Evolutionary conservation across 30 jellyfish, hydroid and myxozoan genomes (phyloP).

Genomic region (Pelagia noctiluca): DNA sequence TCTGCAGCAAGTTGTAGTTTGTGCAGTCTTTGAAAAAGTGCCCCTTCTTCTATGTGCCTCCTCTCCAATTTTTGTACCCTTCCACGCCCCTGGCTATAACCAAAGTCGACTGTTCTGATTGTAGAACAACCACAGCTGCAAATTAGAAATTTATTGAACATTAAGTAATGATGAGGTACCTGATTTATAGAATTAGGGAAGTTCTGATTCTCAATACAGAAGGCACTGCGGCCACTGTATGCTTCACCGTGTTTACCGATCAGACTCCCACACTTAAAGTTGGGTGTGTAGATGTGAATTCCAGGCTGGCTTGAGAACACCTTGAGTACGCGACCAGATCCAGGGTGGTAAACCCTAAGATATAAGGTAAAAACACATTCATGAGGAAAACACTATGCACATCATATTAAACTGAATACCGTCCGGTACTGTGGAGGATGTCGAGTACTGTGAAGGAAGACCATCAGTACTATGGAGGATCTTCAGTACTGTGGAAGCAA

Average conservation of each 20-base stretch:
- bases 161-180: conserved; percentile 39
- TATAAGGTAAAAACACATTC: no score
- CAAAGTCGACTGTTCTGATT: not conserved
- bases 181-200: conserved; percentile 88
- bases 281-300: conserved; percentile 88
- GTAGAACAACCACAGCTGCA: not conserved
- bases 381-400: no score
- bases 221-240: conserved; percentile 74
- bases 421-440: no score
- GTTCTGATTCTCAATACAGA: conserved; percentile 87
- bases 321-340: conserved; percentile 85
- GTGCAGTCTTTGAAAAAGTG: no score
- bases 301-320: conserved; percentile 94
- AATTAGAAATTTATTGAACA: not conserved
- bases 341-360: conserved; percentile 78
- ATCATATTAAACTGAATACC: no score
- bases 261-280: conserved; percentile 55
- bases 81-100: no score
- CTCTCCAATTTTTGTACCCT: no score
- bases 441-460: no score
- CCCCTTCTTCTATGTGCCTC: no score
- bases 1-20: no score
- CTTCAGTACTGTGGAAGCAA: no score
- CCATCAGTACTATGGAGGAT: no score
- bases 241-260: conserved; percentile 79